Base-by-base conservation (phyloP, 2,888 invertebrate species). In the Salticus scenicus region DNA sequence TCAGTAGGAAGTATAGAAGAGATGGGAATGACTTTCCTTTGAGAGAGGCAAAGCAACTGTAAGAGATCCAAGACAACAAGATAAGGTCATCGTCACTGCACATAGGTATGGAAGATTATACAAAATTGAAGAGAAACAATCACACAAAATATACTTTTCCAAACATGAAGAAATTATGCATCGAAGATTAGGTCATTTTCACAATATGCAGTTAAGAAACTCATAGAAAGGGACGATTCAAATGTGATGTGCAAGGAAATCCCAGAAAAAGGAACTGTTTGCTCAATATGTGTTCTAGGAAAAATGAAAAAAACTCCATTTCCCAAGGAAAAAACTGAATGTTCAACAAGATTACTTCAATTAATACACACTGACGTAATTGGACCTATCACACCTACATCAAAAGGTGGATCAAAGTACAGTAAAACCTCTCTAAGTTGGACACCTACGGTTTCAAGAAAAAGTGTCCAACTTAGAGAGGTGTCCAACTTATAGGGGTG, bases 391-490 rank as follows among this genome's bases (percentile, higher is more conserved):
- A 14, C 63, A 24, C 63, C 63, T 14, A 14, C 63, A 14, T 63
- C 63, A n/a, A 63, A 63, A 63, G 63, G 63, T 14, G 63, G 63
- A 8, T 63, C 63, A n/a, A n/a, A n/a, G n/a, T n/a, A n/a, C n/a
- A n/a, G n/a, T n/a, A n/a, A n/a, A n/a, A n/a, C n/a, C n/a, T n/a
- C n/a, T n/a, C n/a, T n/a, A n/a, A n/a, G n/a, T n/a, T n/a, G n/a
- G n/a, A n/a, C n/a, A n/a, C n/a, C n/a, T n/a, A n/a, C n/a, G n/a
- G n/a, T n/a, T n/a, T n/a, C n/a, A n/a, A n/a, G n/a, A n/a, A n/a
- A n/a, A n/a, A n/a, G n/a, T n/a, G n/a, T n/a, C n/a, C n/a, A n/a
- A n/a, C n/a, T n/a, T n/a, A n/a, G n/a, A n/a, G n/a, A n/a, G n/a
- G n/a, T n/a, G n/a, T n/a, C n/a, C n/a, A n/a, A n/a, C n/a, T n/a